phyloP scores from a whole-genome alignment of 2,888 invertebrate genomes.

The Leptodirus hochenwartii region DNA sequence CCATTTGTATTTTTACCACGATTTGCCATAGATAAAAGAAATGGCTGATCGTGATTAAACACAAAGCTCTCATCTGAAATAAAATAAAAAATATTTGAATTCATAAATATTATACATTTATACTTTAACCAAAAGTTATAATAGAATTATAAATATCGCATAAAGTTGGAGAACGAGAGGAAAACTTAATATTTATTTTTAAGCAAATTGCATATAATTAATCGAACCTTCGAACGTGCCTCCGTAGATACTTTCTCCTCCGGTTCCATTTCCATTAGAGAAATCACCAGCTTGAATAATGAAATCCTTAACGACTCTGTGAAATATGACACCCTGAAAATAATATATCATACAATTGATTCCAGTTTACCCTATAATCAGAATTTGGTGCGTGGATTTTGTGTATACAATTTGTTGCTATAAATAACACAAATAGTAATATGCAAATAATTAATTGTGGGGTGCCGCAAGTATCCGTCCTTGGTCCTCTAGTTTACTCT shows the following conservation, averaged over 20 bases:
- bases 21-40: constrained; percentile 95
- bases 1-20: constrained; percentile 95
- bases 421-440: no score
- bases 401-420: no score
- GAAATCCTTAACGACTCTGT: constrained; percentile 92
- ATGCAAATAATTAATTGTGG: no score
- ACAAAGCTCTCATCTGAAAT: constrained; percentile 83
- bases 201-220: neutral
- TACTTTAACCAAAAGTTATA: constrained; percentile 3
- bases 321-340: constrained; percentile 59
- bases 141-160: constrained; percentile 2
- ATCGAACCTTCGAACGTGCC: constrained; percentile 81
- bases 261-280: constrained; percentile 87
- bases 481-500: no score
- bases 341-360: constrained; percentile 6
- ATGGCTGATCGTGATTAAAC: constrained; percentile 74
- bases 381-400: no score
- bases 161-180: neutral
- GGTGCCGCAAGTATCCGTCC: no score
- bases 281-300: constrained; percentile 91
- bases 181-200: neutral
- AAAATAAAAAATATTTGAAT: constrained; percentile 12
- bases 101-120: constrained; percentile 7
- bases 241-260: constrained; percentile 96
- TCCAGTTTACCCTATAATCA: no score